A percentile compares a stretch with the other conserved stretches of the same genome.
These are phyloP conservation scores for Patella caerulea DNA, from an alignment of 2,888 invertebrate genomes.

Conservation along the genomic window DNA sequence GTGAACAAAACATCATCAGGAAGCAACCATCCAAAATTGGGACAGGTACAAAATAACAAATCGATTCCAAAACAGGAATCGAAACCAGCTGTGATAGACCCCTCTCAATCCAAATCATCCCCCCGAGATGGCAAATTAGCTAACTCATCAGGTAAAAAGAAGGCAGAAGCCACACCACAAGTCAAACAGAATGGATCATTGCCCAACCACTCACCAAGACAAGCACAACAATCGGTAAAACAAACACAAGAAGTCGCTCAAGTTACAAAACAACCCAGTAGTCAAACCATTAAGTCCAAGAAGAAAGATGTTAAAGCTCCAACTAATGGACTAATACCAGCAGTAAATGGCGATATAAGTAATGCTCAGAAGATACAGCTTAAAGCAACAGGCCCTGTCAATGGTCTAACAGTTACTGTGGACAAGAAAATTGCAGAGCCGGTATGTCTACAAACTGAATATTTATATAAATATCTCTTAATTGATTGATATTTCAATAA, in stretches of 20 bases:
- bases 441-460: too few species aligned
- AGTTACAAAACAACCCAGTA: background rate
- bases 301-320: too few species aligned
- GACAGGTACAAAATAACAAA: background rate
- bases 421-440: too few species aligned
- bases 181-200: background rate
- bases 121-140: background rate
- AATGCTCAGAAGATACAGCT: too few species aligned
- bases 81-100: slow-evolving; percentile 1
- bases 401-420: too few species aligned
- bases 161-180: background rate
- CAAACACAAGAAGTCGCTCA: background rate
- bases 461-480: too few species aligned
- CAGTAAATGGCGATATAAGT: too few species aligned
- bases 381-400: too few species aligned
- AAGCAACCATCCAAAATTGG: slow-evolving; percentile 5
- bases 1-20: slow-evolving; percentile 25
- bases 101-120: background rate
- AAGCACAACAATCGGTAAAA: background rate
- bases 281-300: too few species aligned
- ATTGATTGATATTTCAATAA: too few species aligned
- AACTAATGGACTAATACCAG: too few species aligned
- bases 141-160: background rate
- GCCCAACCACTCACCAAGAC: background rate
- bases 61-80: background rate